Conservation (phyloP, 2,797 vertebrate genomes). For the Enteromius thamalakanensis region DNA sequence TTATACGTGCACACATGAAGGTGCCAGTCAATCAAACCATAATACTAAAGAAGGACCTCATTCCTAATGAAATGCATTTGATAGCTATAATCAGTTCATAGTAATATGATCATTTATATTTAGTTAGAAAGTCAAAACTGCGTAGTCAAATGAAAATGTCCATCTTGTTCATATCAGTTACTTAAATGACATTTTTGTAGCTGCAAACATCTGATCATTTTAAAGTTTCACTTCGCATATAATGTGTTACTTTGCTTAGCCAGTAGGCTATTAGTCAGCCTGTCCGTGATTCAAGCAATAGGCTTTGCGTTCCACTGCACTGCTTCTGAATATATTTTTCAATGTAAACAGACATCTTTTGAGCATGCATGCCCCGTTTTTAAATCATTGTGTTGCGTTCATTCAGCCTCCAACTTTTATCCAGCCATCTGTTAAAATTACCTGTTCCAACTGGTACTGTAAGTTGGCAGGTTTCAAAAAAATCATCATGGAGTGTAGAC, state of each 20-base stretch:
- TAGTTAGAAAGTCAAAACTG: not conserved
- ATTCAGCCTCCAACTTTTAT: not conserved
- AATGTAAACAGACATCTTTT: not conserved
- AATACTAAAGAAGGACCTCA: not conserved
- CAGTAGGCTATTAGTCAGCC: too few species aligned
- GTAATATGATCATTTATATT: not conserved
- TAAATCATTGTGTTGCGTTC: not conserved
- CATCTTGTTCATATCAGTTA: not conserved
- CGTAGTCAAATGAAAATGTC: not conserved
- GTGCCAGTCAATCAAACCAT: not conserved
- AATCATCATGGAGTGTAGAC: too few species aligned
- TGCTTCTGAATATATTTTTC: not conserved
- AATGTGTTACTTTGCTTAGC: not conserved
- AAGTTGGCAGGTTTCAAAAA: not conserved
- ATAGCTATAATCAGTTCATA: not conserved
- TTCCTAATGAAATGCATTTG: not conserved
- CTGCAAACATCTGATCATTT: not conserved
- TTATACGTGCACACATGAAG: not conserved
- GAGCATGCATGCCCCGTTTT: not conserved
- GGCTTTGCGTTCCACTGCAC: not conserved
- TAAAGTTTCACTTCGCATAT: not conserved
- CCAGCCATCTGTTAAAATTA: not conserved
- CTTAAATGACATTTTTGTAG: not conserved
- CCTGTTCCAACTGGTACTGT: not conserved
- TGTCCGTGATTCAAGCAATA: not conserved